Percentiles rank a stretch among this genome's conserved stretches.
Conservation (phyloP, 2,888 invertebrate genomes). For the Deroplatys truncata region DNA sequence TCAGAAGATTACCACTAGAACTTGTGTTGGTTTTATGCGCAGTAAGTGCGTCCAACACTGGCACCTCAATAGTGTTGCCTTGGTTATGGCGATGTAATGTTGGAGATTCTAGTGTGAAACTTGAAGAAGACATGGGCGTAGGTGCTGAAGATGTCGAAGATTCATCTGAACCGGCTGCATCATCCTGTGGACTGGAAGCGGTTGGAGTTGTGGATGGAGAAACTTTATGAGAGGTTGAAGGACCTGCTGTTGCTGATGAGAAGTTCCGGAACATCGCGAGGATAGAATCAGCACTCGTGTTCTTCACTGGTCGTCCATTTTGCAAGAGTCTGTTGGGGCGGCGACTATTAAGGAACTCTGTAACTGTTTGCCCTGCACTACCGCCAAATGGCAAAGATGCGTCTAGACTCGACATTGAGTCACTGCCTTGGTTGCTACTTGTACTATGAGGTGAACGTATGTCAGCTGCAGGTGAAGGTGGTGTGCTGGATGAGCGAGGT, state of each 20-base stretch:
- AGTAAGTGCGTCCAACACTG: conserved; percentile 64
- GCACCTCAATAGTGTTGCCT: conserved; percentile 52
- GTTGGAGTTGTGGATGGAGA: conserved; percentile 69
- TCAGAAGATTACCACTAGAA: conserved; percentile 55
- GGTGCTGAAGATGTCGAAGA: conserved; percentile 65
- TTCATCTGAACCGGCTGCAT: conserved; percentile 63
- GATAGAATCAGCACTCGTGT: conserved; percentile 72
- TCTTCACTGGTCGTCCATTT: conserved; percentile 36
- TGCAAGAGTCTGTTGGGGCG: conserved; percentile 28
- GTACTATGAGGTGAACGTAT: conserved; percentile 62
- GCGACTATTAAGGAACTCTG: neutral
- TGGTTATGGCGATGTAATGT: conserved; percentile 41
- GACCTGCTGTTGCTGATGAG: conserved; percentile 53
- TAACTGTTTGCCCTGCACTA: neutral
- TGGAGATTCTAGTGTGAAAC: conserved; percentile 61
- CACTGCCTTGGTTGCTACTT: conserved; percentile 67
- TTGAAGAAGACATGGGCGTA: conserved; percentile 57
- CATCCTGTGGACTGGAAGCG: conserved; percentile 71
- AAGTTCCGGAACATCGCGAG: conserved; percentile 74
- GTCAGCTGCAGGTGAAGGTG: conserved; percentile 64
- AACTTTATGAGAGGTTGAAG: conserved; percentile 44
- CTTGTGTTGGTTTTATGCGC: conserved; percentile 56
- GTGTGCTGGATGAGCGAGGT: conserved; percentile 37
- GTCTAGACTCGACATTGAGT: conserved; percentile 70
- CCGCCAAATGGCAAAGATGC: conserved; percentile 2